Evolutionary conservation across 2,113 vertebrate species (phyloP), one percentile per base, ranked within the genome.

Genomic region (Austrofundulus limnaeus): DNA sequence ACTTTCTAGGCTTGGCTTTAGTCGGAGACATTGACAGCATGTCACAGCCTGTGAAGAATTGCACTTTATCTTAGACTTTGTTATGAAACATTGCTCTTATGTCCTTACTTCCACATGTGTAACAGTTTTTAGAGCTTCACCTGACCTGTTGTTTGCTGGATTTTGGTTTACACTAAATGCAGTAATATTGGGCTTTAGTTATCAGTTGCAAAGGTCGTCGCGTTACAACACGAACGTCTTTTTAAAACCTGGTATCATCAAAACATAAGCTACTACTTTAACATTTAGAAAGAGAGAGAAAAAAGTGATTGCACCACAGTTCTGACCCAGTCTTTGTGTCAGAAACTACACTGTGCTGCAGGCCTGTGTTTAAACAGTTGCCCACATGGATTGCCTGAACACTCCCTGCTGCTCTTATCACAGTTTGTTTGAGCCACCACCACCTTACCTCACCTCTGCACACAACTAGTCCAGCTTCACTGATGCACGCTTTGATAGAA

Each of bases 401-500:
- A 84, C 76, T 82, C 84, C 82, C 79, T 72, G 48, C 56, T 66
- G 21, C 62, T 78, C 73, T 87, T 89, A 88, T 90, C 82, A 11
- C 50, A 47, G 34, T 52, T 70, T 47, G 72, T 60, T 72, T 77
- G 52, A 76, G 68, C 63, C 58, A 63, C 72, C 41, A 51, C 56
- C 66, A 68, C 65, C 78, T 56, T 77, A 52, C 82, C 72, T 65
- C 82, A 66, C 72, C 78, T 72, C 76, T 82, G 37, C 86, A 82
- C 80, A 74, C 92, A 93, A 92, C 89, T 83, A 90, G 43, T 65
- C 46, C 17, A 46, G 59, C 66, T 70, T 56, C 76, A 81, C 77
- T 57, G 62, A 87, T 86, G 81, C 81, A 89, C 92, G 91, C 75
- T 90, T 48, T 88, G 84, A 94, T 88, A 87, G 79, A 59, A 79